These are phyloP conservation scores for Tragelaphus scriptus DNA, from an alignment of 2,113 vertebrate species.

Conservation along the genomic window DNA sequence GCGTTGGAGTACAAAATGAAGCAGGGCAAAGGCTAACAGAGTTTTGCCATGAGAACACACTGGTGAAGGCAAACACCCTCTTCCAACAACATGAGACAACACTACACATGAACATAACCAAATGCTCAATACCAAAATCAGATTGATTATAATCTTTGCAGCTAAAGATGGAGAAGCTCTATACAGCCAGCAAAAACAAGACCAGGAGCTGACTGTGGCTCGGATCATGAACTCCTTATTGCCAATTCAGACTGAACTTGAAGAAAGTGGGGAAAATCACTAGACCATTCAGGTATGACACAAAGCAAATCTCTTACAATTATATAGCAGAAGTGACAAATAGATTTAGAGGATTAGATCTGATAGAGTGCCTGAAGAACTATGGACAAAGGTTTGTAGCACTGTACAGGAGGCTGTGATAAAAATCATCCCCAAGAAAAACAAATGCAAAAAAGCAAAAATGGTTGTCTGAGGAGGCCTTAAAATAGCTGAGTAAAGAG, in stretches of 20 bases:
- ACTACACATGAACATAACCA: background rate
- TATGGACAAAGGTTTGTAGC: background rate
- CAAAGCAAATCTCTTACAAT: background rate
- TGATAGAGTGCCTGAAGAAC: background rate
- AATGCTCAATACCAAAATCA: background rate
- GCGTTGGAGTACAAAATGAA: background rate
- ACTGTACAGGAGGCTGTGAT: background rate
- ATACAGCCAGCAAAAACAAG: background rate
- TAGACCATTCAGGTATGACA: background rate
- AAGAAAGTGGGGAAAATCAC: background rate
- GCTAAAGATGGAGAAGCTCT: background rate
- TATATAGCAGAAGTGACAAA: background rate
- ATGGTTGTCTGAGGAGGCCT: background rate
- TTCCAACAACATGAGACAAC: background rate
- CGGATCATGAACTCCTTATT: background rate
- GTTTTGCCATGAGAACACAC: background rate
- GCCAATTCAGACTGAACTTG: background rate
- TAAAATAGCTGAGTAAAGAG: background rate
- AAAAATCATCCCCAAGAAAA: background rate
- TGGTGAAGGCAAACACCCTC: background rate
- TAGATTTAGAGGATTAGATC: background rate
- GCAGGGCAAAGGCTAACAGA: background rate
- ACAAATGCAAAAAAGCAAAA: background rate
- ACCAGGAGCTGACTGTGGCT: accelerated
- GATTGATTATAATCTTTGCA: background rate